Evolutionary conservation across 2,888 invertebrate genomes (phyloP), one percentile per base, ranked within the genome.

Genomic region (Anagyrus pseudococci): DNA sequence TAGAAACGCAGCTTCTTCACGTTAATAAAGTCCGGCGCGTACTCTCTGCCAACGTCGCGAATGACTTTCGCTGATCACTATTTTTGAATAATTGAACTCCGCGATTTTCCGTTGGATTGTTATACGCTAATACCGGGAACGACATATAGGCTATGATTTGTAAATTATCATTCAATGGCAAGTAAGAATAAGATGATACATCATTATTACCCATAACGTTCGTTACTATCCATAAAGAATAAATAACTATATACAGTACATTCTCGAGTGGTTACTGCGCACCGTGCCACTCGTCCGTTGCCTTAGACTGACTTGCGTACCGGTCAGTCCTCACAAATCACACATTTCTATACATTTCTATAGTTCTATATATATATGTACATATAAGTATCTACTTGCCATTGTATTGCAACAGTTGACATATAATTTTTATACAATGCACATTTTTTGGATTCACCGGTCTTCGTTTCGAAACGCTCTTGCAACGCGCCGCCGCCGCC

Each of bases 1-100:
- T 29, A 58, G 57, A 69, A 70, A 73, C 72, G 70, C 73, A 74
- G 75, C 58, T 68, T 73, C 73, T 71, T 65, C 66, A 69, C 71
- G 67, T 72, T 71, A 43, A 67, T 64, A 43, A n/a, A n/a, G 37
- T 64, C 56, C 59, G 25, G 40, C 40, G 49, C 17, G 7, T 44
- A 17, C 48, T 40, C 26, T 41, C 33, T 7, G 8, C 15, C 10
- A 8, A 54, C 41, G 44, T 46, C n/a, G 3, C 26, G 22, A 13
- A 40, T 49, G 20, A 40, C 19, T 57, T 43, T 46, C 22, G 17
- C 2, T 37, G 7, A 17, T 40, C 25, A 40, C 15, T 44, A n/a
- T 37, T 40, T 33, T 20, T n/a, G 49, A 26, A 33, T 26, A 1
- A 26, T 4, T 22, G 26, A 58, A 48, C 47, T 58, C 44, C 19